phyloP scores from a whole-genome alignment of 1,140 invertebrate genomes.

The Trachymyrmex cornetzi region DNA sequence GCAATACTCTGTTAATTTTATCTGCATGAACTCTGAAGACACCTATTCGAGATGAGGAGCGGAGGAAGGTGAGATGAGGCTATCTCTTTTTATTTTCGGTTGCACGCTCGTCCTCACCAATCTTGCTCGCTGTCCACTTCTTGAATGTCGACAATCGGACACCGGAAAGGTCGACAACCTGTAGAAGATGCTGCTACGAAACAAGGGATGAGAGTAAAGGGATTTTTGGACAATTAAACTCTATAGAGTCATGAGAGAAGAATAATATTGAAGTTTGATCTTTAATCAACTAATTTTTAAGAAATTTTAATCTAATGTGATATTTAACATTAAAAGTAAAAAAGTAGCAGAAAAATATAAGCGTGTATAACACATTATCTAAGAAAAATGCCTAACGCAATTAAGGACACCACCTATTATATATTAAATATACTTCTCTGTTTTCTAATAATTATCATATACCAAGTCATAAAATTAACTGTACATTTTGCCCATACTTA shows the following conservation, averaged over 20 bases:
- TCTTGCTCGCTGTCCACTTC: slow-evolving; percentile 72
- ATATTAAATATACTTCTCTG: background rate
- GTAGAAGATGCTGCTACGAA: slow-evolving; percentile 16
- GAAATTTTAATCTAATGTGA: background rate
- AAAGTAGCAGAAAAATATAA: background rate
- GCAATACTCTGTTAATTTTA: slow-evolving; percentile 78
- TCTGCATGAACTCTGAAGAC: slow-evolving; percentile 79
- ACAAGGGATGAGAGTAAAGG: background rate
- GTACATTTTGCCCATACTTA: slow-evolving; percentile 1
- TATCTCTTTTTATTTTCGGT: slow-evolving; percentile 23
- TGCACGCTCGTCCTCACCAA: slow-evolving; percentile 69
- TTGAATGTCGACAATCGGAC: slow-evolving; percentile 80
- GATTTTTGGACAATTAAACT: background rate
- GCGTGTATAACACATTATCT: background rate
- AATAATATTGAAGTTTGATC: slow-evolving; percentile 14
- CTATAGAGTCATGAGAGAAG: slow-evolving; percentile 7
- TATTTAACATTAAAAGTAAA: background rate
- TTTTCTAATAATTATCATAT: background rate
- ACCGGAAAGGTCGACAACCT: slow-evolving; percentile 75
- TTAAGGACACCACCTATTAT: background rate
- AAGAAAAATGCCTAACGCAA: background rate
- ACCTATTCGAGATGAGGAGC: slow-evolving; percentile 36
- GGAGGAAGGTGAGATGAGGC: background rate
- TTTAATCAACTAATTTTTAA: background rate
- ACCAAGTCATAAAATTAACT: slow-evolving; percentile 3